Evolutionary conservation across 2,888 invertebrate species (phyloP), one percentile per base, ranked within the genome.

Genomic region (Nemotelus nigrinus): DNA sequence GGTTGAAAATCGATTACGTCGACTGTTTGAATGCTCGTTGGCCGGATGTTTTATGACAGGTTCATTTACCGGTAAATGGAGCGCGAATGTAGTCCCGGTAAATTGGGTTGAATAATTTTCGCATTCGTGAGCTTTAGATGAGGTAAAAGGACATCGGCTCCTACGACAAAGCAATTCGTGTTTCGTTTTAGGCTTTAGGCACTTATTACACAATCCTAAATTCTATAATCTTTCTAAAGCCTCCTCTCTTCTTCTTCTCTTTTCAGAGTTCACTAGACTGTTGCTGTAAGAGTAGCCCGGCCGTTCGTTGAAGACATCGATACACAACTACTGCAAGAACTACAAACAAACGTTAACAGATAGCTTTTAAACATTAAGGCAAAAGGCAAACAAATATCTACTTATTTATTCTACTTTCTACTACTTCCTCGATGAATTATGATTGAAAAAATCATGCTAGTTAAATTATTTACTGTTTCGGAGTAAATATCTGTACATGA

Each of bases 231-330:
- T 25, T 1, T 25, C 25, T 25, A 25, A 25, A 25, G 25, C 25
- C 25, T 25, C 25, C 25, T 25, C 53, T 63, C 6, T 71, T 41
- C 72, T 77, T 68, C 57, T 55, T 76, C 60, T 64, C 43, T 80
- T 81, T 77, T 57, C 80, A 82, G 82, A 82, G 77, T 82, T 82
- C 77, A 81, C 81, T 64, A 80, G 81, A 80, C 80, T 82, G 76
- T 79, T 82, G 8, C 80, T 82, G 79, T 82, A 81, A 80, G 68
- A 25, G 25, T 25, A 25, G 25, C 25, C 25, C 25, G 25, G 41
- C 68, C 2, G 67, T 78, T 71, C 39, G 72, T 25, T 77, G 58
- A 48, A 78, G 72, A 79, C 76, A 77, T 78, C 78, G 78, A 78
- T 76, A 50, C 55, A 79, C 7, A 41, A n/a, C 10, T 45, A 41